phyloP scores from a whole-genome alignment of 1,140 invertebrate genomes.

The Drosophila insularis region DNA sequence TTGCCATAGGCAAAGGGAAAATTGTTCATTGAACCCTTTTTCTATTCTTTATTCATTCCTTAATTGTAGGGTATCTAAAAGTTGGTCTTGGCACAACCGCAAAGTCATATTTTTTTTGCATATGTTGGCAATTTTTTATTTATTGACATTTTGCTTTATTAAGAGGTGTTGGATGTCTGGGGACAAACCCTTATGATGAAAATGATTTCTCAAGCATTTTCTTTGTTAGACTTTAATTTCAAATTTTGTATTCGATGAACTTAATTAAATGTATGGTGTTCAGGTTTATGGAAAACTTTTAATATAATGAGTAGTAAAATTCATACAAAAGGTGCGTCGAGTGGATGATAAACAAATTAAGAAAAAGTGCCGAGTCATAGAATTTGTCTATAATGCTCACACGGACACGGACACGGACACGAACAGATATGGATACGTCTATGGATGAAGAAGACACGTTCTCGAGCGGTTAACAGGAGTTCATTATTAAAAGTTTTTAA shows the following conservation, averaged over 20 bases:
- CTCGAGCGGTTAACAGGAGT: slow-evolving; percentile 67
- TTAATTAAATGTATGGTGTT: not conserved
- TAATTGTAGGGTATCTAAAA: slow-evolving; percentile 4
- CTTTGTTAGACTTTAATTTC: slow-evolving; percentile 1
- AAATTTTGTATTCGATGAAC: no score
- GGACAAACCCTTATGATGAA: not conserved
- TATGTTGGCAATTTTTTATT: slow-evolving; percentile 76
- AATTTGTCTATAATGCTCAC: not conserved
- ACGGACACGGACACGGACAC: not conserved
- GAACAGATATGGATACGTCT: slow-evolving; percentile 5
- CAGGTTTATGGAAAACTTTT: not conserved
- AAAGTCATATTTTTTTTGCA: slow-evolving; percentile 50
- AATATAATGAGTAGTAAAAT: slow-evolving; percentile 6
- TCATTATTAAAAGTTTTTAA: slow-evolving; percentile 82
- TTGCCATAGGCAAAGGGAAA: not conserved
- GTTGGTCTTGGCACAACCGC: slow-evolving; percentile 1
- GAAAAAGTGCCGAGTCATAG: slow-evolving; percentile 68
- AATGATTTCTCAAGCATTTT: slow-evolving; percentile 24
- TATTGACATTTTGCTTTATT: slow-evolving; percentile 62
- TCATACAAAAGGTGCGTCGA: slow-evolving; percentile 44
- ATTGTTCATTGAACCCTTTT: no score
- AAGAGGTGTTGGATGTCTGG: slow-evolving; percentile 63
- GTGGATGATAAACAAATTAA: slow-evolving; percentile 56
- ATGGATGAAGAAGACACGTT: slow-evolving; percentile 62
- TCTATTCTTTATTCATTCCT: no score